Percentiles rank a stretch among this genome's conserved stretches.
These are phyloP conservation scores for Acanthaster planci DNA, from an alignment of 35 echinoderm and acorn worm species.

Conservation along the genomic window DNA sequence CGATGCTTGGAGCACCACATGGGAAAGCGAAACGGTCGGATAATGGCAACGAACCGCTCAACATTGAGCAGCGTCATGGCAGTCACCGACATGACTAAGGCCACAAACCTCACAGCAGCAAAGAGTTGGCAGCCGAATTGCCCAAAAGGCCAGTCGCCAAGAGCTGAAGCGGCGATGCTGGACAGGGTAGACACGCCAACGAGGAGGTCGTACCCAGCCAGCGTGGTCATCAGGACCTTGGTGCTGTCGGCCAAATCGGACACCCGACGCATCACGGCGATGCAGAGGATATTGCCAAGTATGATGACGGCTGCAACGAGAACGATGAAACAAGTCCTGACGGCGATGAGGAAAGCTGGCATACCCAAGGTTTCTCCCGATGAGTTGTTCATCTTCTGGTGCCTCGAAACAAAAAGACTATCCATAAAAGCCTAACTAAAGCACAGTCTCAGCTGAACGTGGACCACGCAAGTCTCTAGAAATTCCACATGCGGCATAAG, in stretches of 20 bases:
- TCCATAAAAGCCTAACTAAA: too few relatives aligned
- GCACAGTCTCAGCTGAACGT: too few relatives aligned
- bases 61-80: not conserved
- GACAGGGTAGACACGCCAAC: not conserved
- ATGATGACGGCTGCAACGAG: not conserved
- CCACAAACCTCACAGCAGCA: too few relatives aligned
- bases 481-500: too few relatives aligned
- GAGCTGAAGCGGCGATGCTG: not conserved
- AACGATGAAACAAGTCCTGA: slow-evolving; percentile 8
- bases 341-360: not conserved
- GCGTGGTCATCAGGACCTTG: slow-evolving; percentile 1
- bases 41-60: not conserved
- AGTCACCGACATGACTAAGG: too few relatives aligned
- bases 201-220: not conserved
- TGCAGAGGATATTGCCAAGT: not conserved
- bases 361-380: not conserved
- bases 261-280: not conserved
- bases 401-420: too few relatives aligned
- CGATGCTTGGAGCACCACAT: slow-evolving; percentile 9
- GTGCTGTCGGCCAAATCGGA: slow-evolving; percentile 9
- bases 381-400: not conserved
- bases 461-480: too few relatives aligned
- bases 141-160: not conserved
- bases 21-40: not conserved
- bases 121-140: not conserved